A percentile compares a stretch with the other conserved stretches of the same genome.
These are phyloP conservation scores for Drosophila pandora DNA, from an alignment of 1,140 invertebrate species.

Conservation along the genomic window DNA sequence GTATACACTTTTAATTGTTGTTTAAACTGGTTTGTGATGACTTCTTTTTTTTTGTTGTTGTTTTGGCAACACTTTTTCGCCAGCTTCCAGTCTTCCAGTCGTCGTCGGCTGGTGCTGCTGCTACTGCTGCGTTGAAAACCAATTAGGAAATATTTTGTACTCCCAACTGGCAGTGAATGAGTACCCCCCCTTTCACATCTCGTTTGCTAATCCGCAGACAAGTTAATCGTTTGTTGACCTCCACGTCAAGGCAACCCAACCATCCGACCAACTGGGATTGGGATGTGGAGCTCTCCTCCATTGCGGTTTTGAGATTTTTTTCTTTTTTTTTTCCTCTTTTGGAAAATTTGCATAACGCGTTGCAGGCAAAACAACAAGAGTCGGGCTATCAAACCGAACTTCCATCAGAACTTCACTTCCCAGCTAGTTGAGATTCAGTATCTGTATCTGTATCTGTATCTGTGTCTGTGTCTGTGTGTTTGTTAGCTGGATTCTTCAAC, in stretches of 20 bases:
- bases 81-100: constrained; percentile 29
- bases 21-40: constrained; percentile 38
- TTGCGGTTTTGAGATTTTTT: constrained; percentile 47
- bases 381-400: constrained; percentile 31
- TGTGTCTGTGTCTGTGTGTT: constrained; percentile 7
- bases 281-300: constrained; percentile 2
- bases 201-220: constrained; percentile 69
- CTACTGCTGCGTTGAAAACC: constrained; percentile 33
- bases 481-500: constrained; percentile 3
- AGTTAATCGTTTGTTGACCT: constrained; percentile 81
- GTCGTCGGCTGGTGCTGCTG: background rate
- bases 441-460: constrained; percentile 9
- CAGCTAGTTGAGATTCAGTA: constrained; percentile 14
- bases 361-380: constrained; percentile 41
- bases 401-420: constrained; percentile 38
- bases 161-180: constrained; percentile 26
- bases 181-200: constrained; percentile 11
- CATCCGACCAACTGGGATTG: background rate
- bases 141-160: constrained; percentile 51
- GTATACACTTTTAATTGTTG: constrained; percentile 50
- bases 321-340: constrained; percentile 24
- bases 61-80: constrained; percentile 30
- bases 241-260: constrained; percentile 31
- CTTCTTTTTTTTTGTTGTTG: constrained; percentile 1
- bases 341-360: constrained; percentile 73